These are phyloP conservation scores for Drosophila aldrichi DNA, from an alignment of 2,888 invertebrate species.

Conservation along the genomic window DNA sequence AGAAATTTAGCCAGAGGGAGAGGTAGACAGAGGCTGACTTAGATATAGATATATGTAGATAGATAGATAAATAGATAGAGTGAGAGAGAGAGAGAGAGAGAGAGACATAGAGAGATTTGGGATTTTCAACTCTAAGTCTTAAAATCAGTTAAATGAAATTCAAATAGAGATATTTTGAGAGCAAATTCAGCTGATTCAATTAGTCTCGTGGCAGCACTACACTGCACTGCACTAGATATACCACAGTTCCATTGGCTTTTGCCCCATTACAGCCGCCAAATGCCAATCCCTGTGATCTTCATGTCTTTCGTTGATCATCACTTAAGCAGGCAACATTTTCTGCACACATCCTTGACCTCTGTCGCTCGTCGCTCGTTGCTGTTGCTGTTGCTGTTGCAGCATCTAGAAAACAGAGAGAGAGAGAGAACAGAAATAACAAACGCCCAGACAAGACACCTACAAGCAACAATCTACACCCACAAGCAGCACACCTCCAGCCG, in stretches of 20 bases:
- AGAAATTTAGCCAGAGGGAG: too few relatives aligned
- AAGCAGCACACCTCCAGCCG: slow-evolving; percentile 21
- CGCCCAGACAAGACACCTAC: slow-evolving; percentile 71
- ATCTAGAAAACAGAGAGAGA: slow-evolving; percentile 39
- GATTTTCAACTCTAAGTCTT: too few relatives aligned
- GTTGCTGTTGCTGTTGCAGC: slow-evolving; percentile 10
- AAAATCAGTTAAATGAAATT: too few relatives aligned
- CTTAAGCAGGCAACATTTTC: slow-evolving; percentile 46
- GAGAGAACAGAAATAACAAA: slow-evolving; percentile 41
- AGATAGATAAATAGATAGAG: too few relatives aligned
- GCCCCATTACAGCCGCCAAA: neutral
- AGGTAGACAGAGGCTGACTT: too few relatives aligned
- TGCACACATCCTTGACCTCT: slow-evolving; percentile 68
- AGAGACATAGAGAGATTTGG: too few relatives aligned
- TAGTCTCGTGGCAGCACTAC: too few relatives aligned
- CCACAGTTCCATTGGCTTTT: neutral
- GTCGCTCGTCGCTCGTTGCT: neutral
- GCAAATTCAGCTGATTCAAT: neutral
- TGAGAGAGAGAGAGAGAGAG: too few relatives aligned
- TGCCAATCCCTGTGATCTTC: slow-evolving; percentile 41
- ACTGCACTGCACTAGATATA: too few relatives aligned
- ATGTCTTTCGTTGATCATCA: slow-evolving; percentile 48
- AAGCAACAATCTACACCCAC: slow-evolving; percentile 63
- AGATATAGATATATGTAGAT: too few relatives aligned
- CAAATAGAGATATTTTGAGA: neutral